Percentiles rank a stretch among this genome's conserved stretches.
phyloP scores from a whole-genome alignment of 1,140 invertebrate species.

The Anagrus nilaparvatae region DNA sequence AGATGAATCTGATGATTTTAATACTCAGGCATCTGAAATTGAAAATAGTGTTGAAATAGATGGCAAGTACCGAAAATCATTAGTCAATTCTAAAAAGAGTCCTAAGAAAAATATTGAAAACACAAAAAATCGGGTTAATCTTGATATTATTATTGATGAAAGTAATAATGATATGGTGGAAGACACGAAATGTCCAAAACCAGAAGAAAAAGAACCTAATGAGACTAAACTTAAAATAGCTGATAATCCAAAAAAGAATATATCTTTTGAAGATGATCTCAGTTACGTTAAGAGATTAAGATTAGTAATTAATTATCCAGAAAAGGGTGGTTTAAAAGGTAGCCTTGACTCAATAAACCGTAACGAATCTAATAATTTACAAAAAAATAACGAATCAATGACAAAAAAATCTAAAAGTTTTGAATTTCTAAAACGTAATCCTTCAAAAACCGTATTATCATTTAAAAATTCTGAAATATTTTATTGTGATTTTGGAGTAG shows the following conservation, averaged over 20 bases:
- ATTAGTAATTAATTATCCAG: constrained; percentile 7
- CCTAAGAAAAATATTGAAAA: constrained; percentile 22
- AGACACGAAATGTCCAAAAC: neutral
- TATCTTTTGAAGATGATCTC: constrained; percentile 6
- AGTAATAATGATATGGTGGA: neutral
- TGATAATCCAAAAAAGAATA: neutral
- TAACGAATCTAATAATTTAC: constrained; percentile 14
- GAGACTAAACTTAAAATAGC: neutral
- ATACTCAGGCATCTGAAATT: constrained; percentile 1
- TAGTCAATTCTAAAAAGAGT: constrained; percentile 35
- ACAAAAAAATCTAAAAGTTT: constrained; percentile 40
- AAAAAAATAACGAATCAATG: constrained; percentile 20
- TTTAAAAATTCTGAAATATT: constrained; percentile 3
- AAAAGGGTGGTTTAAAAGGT: constrained; percentile 26
- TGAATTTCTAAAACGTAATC: constrained; percentile 33
- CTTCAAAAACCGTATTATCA: neutral
- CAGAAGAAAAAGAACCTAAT: neutral
- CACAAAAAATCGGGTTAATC: neutral
- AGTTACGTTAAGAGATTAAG: constrained; percentile 11
- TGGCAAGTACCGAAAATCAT: constrained; percentile 35
- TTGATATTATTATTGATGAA: no score
- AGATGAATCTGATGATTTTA: neutral
- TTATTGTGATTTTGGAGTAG: constrained; percentile 6
- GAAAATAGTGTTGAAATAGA: constrained; percentile 29
- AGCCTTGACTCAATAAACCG: constrained; percentile 35